Base-by-base conservation (phyloP, 2,888 invertebrate genomes). In the Temnothorax unifasciatus region DNA sequence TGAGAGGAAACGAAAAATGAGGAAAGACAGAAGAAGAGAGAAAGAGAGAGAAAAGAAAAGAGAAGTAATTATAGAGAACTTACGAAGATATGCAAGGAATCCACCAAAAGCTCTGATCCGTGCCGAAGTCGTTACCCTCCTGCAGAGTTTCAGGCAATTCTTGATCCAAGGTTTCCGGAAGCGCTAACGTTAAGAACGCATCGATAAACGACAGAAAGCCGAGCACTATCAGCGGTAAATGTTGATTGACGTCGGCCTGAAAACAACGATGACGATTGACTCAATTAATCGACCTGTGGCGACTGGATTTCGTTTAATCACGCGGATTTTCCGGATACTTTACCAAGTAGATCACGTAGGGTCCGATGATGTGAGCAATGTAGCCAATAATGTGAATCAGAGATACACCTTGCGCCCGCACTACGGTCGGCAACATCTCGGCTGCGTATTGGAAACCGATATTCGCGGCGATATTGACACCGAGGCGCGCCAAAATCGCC, bases 371-470 rank as follows among this genome's bases (percentile, higher is more conserved):
- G 77, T 97, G 97, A 0, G 98, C 97, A 1, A 98, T 97, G 91
- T 98, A 98, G 13, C 98, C 98, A 97, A 98, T 97, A 66, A 98
- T 98, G 92, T 98, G 98, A 75, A 98, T 97, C 38, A 98, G 95
- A 0, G 98, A 98, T 0, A 98, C 98, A 0, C 98, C 98, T 93
- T 98, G 98, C 0, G 98, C 98, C 59, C 98, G 95, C 0, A 98
- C 98, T 4, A 98, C 98, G 0, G 98, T 98, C 0, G 98, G 98
- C 25, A 98, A 94, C 74, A 98, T 95, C 94, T 98, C 98, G 0
- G 98, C 98, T 0, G 98, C 98, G 95, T 98, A 98, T 93, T 98
- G 98, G 5, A 98, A 96, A 0, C 98, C 98, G 88, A 98, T 98
- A 95, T 98, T 98, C 94, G 98, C 98, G 0, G 98, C 97, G 74